Base-by-base conservation (phyloP, 2,888 invertebrate genomes). In the Lycophotia porphyrea region DNA sequence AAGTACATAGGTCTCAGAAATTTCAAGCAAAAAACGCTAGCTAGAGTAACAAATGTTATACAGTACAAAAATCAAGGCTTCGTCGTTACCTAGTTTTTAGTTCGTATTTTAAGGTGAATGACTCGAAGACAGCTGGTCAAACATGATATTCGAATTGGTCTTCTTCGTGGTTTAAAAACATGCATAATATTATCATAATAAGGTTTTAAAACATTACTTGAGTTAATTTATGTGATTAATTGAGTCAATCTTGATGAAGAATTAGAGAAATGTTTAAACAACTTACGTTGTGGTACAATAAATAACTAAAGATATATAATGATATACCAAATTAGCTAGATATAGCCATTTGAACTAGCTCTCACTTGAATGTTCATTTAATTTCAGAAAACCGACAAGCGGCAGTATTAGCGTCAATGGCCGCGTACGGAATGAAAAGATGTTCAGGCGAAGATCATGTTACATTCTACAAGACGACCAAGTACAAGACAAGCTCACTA, bases 391-490 rank as follows among this genome's bases (percentile, higher is more conserved):
- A 80, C 93, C 93, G 7, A 92, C 95, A n/a, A 95, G 94, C 31
- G 99, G 99, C 0, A 96, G 95, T 39, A 97, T 99, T 52, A 95
- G 95, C 65, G 97, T 99, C n/a, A 99, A 99, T 91, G 98, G 98
- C 7, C 96, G 97, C 49, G 90, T 96, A 64, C 96, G 98, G 58
- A 97, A 98, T 85, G 96, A 98, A 81, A 97, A 97, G 84, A 94
- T 96, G 75, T 98, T 98, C 87, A 97, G 98, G 63, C 97, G 97
- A 88, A 97, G 98, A 81, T 98, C 98, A 5, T 98, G 98, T 87
- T 99, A 99, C 94, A 99, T 99, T 82, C 98, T 98, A 96, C 99
- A 99, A 93, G 98, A 98, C 88, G 98, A 98, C 88, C 97, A 97
- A 90, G 96, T 99, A 34, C 98, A 99, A 89, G 97, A 98, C 1